Evolutionary conservation across 1,140 invertebrate genomes (phyloP), one percentile per base, ranked within the genome.

Genomic region (Lethrus apterus): DNA sequence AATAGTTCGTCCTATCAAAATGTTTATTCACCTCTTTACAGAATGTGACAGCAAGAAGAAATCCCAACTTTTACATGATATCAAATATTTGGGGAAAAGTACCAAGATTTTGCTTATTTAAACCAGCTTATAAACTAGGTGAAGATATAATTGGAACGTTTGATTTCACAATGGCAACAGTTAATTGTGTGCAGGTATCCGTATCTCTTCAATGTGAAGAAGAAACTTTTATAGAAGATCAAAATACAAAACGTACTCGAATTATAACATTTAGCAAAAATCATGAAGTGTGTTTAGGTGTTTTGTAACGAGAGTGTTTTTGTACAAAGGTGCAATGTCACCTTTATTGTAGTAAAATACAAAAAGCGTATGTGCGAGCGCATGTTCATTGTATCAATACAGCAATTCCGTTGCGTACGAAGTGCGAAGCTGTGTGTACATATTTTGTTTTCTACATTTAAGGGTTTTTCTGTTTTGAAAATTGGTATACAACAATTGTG

Each of bases 131-230:
- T 63, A 91, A 93, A 70, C 70, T 98, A 2, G 94, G 94, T 7
- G 94, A 98, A 71, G 94, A 98, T 60, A 94, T 98, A 63, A 84
- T 96, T 44, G 93, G 93, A 2, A 89, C 90, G 11, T 88, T 98
- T 70, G 93, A 98, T 67, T 98, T 98, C 66, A 83, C 81, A 18
- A 82, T 87, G 51, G 85, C 87, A 2, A 87, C 84, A 44, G 86
- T 98, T 2, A 83, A 85, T n/a, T 98, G 93, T 72, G 85, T 93
- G 47, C 91, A 95, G 76, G 86, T 95, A 49, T 82, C 80, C n/a
- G 80, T 81, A 4, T 74, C 92, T 13, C 63, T 98, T 31, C 93
- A 97, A 69, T 93, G 90, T 53, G 91, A 96, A 68, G 94, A 98
- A 68, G 76, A 84, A 48, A 73, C 64, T 4, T n/a, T n/a, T n/a